phyloP scores from a whole-genome alignment of 2,888 invertebrate species.

The Frankliniella intonsa region DNA sequence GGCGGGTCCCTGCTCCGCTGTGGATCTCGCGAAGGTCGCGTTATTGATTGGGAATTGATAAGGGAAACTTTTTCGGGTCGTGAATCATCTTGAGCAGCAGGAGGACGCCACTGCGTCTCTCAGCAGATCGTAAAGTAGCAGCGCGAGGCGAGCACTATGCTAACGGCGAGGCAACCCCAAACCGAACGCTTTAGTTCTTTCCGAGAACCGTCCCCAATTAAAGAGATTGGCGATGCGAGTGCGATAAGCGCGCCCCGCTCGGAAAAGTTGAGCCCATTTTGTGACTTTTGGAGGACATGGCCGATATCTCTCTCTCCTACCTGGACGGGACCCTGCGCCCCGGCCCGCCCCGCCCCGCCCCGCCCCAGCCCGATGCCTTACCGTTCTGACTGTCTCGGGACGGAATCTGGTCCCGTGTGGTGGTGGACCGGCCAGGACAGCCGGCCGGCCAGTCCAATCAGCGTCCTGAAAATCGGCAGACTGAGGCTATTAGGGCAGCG shows the following conservation, averaged over 20 bases:
- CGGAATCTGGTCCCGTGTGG: background rate
- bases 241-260: background rate
- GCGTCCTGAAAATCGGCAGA: background rate
- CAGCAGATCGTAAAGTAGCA: slow-evolving; percentile 9
- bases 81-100: background rate
- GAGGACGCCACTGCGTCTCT: background rate
- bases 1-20: background rate
- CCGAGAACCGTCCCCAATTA: slow-evolving; percentile 5
- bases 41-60: slow-evolving; percentile 14
- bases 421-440: background rate
- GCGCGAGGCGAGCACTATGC: background rate
- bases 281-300: slow-evolving; percentile 8
- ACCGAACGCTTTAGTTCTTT: background rate
- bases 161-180: background rate
- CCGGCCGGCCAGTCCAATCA: background rate
- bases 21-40: background rate
- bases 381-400: background rate
- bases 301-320: background rate
- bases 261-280: background rate
- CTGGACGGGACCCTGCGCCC: background rate
- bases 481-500: background rate
- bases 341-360: no score
- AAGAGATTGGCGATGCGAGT: background rate
- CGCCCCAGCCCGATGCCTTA: background rate
- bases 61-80: background rate